Evolutionary conservation across 1,140 invertebrate genomes (phyloP).

Genomic region (Chlorops oryzae): DNA sequence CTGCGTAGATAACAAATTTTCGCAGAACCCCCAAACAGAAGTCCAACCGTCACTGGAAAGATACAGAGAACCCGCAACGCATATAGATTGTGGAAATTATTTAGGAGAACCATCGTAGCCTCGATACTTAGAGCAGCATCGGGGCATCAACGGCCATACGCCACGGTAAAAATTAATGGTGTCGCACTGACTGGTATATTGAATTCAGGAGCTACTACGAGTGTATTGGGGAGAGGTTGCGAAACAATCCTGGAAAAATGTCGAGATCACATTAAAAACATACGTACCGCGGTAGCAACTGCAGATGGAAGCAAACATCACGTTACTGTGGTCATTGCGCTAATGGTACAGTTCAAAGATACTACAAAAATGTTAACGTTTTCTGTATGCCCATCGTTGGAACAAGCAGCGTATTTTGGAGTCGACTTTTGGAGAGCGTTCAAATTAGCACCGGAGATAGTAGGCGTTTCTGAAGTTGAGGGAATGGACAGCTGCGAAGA

Average conservation of each 20-base stretch:
- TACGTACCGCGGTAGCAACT: neutral
- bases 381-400: conserved; percentile 7
- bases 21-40: no score
- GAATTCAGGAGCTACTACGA: conserved; percentile 14
- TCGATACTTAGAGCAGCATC: no score
- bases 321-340: neutral
- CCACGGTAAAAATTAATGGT: no score
- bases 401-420: neutral
- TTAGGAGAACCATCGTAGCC: no score
- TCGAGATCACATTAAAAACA: conserved; percentile 1
- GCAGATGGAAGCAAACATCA: conserved; percentile 8
- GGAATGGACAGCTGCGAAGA: no score
- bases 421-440: neutral
- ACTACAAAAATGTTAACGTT: conserved; percentile 5
- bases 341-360: conserved; percentile 9
- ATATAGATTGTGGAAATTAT: no score
- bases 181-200: no score
- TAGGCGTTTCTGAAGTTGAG: neutral
- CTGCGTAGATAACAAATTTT: no score
- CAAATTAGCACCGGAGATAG: neutral
- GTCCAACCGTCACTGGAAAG: no score
- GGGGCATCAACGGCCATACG: no score
- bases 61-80: no score
- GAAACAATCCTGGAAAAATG: neutral
- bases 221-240: conserved; percentile 5